phyloP scores from a whole-genome alignment of 2,113 vertebrate species.

The Guaruba guarouba region DNA sequence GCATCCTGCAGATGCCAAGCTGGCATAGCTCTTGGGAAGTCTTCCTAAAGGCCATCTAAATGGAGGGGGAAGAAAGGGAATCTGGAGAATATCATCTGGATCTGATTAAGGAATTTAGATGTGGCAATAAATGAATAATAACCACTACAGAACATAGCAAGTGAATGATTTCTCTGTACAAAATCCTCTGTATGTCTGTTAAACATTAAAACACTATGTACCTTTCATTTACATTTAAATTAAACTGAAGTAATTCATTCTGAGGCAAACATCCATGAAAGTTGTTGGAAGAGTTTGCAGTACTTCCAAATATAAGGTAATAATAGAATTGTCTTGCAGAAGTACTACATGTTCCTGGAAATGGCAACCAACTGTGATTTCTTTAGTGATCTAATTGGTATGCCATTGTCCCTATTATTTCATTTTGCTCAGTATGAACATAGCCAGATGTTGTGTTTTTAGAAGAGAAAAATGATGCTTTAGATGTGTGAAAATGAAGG shows the following conservation, averaged over 20 bases:
- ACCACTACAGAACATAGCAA: background rate
- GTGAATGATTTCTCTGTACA: background rate
- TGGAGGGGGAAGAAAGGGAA: background rate
- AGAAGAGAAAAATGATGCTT: background rate
- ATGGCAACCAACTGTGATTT: background rate
- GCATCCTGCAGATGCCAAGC: background rate
- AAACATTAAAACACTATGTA: background rate
- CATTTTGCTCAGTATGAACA: background rate
- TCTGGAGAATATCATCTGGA: background rate
- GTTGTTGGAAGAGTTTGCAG: background rate
- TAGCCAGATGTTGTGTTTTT: conserved; percentile 4
- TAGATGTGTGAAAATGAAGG: background rate
- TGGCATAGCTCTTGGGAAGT: background rate
- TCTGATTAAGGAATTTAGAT: background rate
- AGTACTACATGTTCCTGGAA: conserved; percentile 4
- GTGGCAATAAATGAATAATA: background rate
- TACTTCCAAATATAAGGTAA: background rate
- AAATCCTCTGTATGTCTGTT: background rate
- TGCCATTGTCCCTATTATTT: background rate
- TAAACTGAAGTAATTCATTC: background rate
- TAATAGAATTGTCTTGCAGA: background rate
- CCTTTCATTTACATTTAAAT: conserved; percentile 61
- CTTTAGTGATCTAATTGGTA: conserved; percentile 4
- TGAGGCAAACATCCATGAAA: background rate
- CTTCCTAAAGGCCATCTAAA: background rate